These are phyloP conservation scores for Hydrolagus affinis DNA, from an alignment of 2,113 vertebrate genomes.

Conservation along the genomic window DNA sequence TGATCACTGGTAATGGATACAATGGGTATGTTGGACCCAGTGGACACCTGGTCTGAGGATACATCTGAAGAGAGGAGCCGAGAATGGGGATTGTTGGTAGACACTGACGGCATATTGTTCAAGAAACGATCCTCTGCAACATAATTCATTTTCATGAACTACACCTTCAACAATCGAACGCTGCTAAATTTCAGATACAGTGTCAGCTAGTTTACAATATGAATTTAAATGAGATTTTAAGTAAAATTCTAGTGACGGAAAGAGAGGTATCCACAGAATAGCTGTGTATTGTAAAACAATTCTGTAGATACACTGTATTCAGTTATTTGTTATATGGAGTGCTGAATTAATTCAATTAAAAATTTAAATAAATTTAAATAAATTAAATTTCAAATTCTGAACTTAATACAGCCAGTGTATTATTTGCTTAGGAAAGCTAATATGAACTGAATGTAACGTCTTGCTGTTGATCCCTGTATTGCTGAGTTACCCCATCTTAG, in stretches of 20 bases:
- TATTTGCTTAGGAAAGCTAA: too few species aligned
- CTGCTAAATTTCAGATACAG: neutral
- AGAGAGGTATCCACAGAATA: neutral
- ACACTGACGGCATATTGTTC: constrained; percentile 65
- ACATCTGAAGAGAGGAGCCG: constrained; percentile 73
- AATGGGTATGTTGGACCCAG: constrained; percentile 47
- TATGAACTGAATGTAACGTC: too few species aligned
- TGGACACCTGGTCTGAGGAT: constrained; percentile 52
- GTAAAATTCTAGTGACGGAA: neutral
- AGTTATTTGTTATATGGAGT: neutral
- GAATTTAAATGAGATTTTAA: neutral
- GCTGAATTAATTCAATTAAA: neutral
- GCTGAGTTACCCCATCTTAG: too few species aligned
- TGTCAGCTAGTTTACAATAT: neutral
- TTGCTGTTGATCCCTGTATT: too few species aligned
- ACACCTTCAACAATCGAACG: neutral
- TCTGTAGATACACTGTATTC: neutral
- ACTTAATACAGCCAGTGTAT: too few species aligned
- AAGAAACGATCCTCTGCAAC: constrained; percentile 82
- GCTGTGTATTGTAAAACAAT: neutral
- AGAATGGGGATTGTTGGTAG: constrained; percentile 61
- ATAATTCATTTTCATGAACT: neutral
- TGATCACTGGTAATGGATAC: constrained; percentile 52
- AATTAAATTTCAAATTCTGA: constrained; percentile 11
- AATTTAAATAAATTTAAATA: neutral